phyloP scores from a whole-genome alignment of 2,888 invertebrate genomes.

The Endomychus coccineus region DNA sequence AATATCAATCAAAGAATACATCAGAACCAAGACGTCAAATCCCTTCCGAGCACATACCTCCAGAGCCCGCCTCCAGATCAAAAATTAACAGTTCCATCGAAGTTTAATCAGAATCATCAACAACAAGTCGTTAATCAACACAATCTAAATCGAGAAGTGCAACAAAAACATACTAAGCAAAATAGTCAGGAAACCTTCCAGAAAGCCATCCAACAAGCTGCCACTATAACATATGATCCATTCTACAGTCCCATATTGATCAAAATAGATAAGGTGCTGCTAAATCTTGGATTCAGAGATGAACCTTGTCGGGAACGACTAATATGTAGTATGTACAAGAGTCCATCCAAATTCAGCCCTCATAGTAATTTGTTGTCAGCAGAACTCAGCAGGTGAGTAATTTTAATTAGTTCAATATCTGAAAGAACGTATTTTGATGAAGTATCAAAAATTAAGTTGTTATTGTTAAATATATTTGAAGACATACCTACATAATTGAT shows the following conservation, averaged over 20 bases:
- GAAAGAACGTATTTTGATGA: too few relatives aligned
- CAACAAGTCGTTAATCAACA: conserved; percentile 9
- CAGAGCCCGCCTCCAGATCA: conserved; percentile 10
- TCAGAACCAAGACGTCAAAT: conserved; percentile 2
- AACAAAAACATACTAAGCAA: background rate
- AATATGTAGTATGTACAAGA: conserved; percentile 78
- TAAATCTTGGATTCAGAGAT: conserved; percentile 61
- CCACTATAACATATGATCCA: conserved; percentile 44
- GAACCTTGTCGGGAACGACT: conserved; percentile 70
- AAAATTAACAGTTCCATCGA: background rate
- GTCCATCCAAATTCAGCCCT: conserved; percentile 73
- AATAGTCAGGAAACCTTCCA: conserved; percentile 35
- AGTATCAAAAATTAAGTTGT: too few relatives aligned
- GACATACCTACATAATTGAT: too few relatives aligned
- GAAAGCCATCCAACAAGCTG: conserved; percentile 39
- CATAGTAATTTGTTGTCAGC: conserved; percentile 82
- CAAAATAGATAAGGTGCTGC: conserved; percentile 68
- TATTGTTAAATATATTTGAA: too few relatives aligned
- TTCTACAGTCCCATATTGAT: conserved; percentile 75
- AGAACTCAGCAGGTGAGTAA: conserved; percentile 77
- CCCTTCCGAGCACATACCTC: conserved; percentile 10
- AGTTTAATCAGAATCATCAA: too few relatives aligned
- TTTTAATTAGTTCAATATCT: too few relatives aligned
- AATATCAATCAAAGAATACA: conserved; percentile 4
- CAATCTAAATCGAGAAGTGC: conserved; percentile 1